Base-by-base conservation (phyloP, 2,888 invertebrate species). In the Priapulus caudatus region DNA sequence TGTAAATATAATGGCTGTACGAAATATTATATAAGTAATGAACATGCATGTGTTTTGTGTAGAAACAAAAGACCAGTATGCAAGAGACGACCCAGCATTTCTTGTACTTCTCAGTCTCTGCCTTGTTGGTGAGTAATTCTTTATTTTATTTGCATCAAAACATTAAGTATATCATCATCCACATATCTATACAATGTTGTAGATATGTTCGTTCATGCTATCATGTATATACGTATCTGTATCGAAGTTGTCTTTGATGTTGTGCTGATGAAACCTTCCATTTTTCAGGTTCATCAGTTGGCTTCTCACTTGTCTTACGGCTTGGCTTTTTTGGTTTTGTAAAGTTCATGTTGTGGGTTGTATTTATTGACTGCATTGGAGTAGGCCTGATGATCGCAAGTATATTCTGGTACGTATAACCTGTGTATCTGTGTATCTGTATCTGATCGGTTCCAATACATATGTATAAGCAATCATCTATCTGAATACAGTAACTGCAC, bases 21-120 rank as follows among this genome's bases (percentile, higher is more conserved):
- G 22, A 16, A 18, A 18, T 20, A n/a, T n/a, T n/a, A n/a, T n/a
- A n/a, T n/a, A n/a, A n/a, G n/a, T n/a, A n/a, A n/a, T n/a, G n/a
- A n/a, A n/a, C n/a, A n/a, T n/a, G n/a, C n/a, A n/a, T n/a, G n/a
- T n/a, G n/a, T n/a, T n/a, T n/a, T n/a, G n/a, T n/a, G n/a, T 75
- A 92, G 92, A 92, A 74, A 93, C 93, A 55, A 97, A 97, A 75
- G 87, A 90, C 62, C 97, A 98, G 73, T 98, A 92, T 80, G 97
- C 97, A 0, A 79, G 97, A 71, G 97, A 98, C 75, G 98, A 98
- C 74, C 97, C 98, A 47, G 97, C 97, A 21, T 98, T 98, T 74
- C 75, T 98, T 62, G 91, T 98, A 19, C 76, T 98, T 53, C 78
- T 98, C 45, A 80, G 85, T 62, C 77, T 84, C 58, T 89, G 88